Evolutionary conservation across 2,888 invertebrate genomes (phyloP).

Genomic region (Cartodere bifasciata): DNA sequence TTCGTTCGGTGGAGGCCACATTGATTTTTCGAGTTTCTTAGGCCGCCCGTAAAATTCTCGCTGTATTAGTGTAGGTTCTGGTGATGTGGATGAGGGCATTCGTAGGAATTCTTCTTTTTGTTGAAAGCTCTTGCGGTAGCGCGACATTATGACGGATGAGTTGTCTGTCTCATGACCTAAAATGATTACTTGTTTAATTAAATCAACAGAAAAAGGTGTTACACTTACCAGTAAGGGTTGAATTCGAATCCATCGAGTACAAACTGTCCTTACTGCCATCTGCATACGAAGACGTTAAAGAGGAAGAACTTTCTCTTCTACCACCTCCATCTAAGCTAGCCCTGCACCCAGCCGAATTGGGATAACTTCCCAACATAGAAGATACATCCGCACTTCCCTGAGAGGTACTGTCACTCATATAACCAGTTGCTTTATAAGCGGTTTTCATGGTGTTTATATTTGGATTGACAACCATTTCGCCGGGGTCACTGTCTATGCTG

Average conservation of each 20-base stretch:
- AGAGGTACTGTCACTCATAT: constrained; percentile 12
- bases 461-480: constrained; percentile 21
- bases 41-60: constrained; percentile 70
- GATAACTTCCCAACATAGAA: constrained; percentile 18
- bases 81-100: constrained; percentile 40
- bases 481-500: constrained; percentile 16
- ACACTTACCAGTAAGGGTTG: constrained; percentile 53
- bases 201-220: too few relatives aligned
- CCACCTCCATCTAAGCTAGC: constrained; percentile 37
- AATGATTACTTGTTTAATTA: too few relatives aligned
- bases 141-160: constrained; percentile 53
- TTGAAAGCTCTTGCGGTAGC: constrained; percentile 72
- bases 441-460: constrained; percentile 20
- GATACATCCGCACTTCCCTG: constrained; percentile 16
- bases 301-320: constrained; percentile 44
- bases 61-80: constrained; percentile 35
- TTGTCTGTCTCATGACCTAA: constrained; percentile 57
- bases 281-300: constrained; percentile 47
- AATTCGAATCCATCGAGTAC: constrained; percentile 54
- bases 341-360: constrained; percentile 32
- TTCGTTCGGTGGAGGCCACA: constrained; percentile 48
- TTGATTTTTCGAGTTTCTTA: constrained; percentile 57
- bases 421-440: constrained; percentile 19
- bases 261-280: constrained; percentile 56
- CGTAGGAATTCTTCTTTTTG: constrained; percentile 83